Base-by-base conservation (phyloP, 2,113 vertebrate species). In the Xiphias gladius region DNA sequence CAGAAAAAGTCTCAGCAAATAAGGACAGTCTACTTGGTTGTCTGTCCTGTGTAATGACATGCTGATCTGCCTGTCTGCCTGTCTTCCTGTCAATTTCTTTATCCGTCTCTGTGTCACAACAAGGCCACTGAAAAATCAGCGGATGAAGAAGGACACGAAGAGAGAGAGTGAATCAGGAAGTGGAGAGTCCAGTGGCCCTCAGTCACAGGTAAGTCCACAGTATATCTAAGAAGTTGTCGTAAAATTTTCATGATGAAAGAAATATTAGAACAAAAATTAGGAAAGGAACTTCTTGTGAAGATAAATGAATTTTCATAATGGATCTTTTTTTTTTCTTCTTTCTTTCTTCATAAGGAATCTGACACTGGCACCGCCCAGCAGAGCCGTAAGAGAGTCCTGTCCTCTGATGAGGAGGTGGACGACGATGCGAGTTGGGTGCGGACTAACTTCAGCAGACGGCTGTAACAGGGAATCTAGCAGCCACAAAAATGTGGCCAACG, bases 391-490 rank as follows among this genome's bases (percentile, higher is more conserved):
- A 32, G 3, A 13, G 2, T 73, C 24, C 76, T 79, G 63, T 83
- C 79, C 0, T 90, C 88, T 35, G 91, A 89, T 55, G 84, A 91
- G 4, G 85, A 87, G 22, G n/a, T 0, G 9, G 76, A 73, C 0
- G 63, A 82, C 8, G 90, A 88, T 6, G 6, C 1, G 2, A 82
- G 67, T 37, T 90, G 80, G 91, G 92, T 93, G 80, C 2, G 71
- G 26, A 68, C 19, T 4, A 2, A 5, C 32, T 2, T 30, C 11
- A 28, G 28, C 11, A 63, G 52, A 35, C 24, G 5, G 52, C 43
- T 41, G 22, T 1, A 46, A 37, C 19, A 41, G 20, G 22, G 7
- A 67, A 12, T 4, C n/a, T 2, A n/a, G 17, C 50, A 39, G 24
- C 37, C 43, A 32, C 17, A 30, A 11, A 10, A 48, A 1, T 55